These are phyloP conservation scores for Nephrotoma guestfalica DNA, from an alignment of 2,888 invertebrate species.

Conservation along the genomic window DNA sequence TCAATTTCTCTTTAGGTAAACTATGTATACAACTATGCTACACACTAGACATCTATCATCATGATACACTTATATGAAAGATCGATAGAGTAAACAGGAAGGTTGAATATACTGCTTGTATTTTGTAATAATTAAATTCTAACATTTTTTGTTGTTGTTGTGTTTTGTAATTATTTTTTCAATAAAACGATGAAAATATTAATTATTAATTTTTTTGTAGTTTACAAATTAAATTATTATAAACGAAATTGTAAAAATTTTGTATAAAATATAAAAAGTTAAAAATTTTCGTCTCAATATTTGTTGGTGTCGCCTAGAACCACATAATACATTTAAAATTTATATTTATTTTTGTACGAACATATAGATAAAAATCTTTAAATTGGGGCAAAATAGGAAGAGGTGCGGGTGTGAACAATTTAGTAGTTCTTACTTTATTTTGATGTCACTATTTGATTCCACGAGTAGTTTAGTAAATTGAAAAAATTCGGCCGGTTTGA, in stretches of 20 bases:
- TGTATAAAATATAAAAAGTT: not conserved
- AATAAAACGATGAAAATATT: not conserved
- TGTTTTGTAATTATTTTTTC: not conserved
- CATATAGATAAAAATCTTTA: not conserved
- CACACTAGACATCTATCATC: too few relatives aligned
- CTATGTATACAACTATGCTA: not conserved
- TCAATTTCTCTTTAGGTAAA: not conserved
- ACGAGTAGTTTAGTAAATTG: too few relatives aligned
- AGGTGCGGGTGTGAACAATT: not conserved
- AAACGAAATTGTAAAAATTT: not conserved
- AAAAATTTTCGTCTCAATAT: not conserved
- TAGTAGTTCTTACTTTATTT: not conserved
- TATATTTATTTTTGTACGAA: not conserved
- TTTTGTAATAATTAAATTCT: not conserved
- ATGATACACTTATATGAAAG: not conserved
- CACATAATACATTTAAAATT: not conserved
- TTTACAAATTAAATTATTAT: not conserved
- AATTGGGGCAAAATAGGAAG: not conserved
- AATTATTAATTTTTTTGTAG: not conserved
- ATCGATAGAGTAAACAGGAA: not conserved
- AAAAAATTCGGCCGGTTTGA: too few relatives aligned
- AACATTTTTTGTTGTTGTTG: not conserved
- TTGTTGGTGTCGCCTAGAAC: not conserved
- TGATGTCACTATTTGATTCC: not conserved
- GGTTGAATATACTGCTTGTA: not conserved